Evolutionary conservation across 1,140 invertebrate species (phyloP).

Genomic region (Aphelenchoides fujianensis): DNA sequence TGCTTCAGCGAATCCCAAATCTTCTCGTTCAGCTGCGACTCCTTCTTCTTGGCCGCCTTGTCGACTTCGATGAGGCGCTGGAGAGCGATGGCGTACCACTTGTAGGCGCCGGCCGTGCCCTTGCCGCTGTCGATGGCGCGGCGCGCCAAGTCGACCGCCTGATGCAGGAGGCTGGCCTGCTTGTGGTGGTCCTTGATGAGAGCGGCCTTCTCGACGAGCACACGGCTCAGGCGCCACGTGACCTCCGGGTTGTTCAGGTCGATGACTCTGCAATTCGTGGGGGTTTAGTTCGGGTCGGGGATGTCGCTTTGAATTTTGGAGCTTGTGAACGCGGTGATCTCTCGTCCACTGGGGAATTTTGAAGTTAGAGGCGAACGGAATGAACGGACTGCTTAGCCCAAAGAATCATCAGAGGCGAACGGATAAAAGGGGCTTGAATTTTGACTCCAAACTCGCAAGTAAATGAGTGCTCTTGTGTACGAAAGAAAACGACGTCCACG

Average conservation of each 20-base stretch:
- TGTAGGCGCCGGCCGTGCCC: slow-evolving; percentile 41
- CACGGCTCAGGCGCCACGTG: slow-evolving; percentile 39
- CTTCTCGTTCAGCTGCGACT: slow-evolving; percentile 7
- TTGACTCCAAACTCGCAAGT: too few relatives aligned
- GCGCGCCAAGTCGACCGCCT: slow-evolving; percentile 38
- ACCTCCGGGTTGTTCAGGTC: slow-evolving; percentile 40
- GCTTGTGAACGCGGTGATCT: too few relatives aligned
- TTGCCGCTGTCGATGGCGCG: slow-evolving; percentile 36
- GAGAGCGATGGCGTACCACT: slow-evolving; percentile 42
- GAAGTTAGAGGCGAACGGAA: too few relatives aligned
- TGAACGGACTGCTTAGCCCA: too few relatives aligned
- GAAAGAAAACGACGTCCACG: neutral
- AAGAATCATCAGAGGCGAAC: too few relatives aligned
- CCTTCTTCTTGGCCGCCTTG: slow-evolving; percentile 30
- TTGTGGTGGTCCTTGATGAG: slow-evolving; percentile 23
- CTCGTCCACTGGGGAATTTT: too few relatives aligned
- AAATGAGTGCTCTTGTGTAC: too few relatives aligned
- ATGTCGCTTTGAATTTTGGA: too few relatives aligned
- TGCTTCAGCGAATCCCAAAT: slow-evolving; percentile 32
- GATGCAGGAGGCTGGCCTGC: slow-evolving; percentile 22
- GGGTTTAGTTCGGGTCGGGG: too few relatives aligned
- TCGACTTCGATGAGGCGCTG: slow-evolving; percentile 27
- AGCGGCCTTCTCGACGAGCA: slow-evolving; percentile 36
- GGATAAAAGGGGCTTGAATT: too few relatives aligned
- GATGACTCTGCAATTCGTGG: slow-evolving; percentile 34